These are phyloP conservation scores for Elaphurus davidianus DNA, from an alignment of 2,113 vertebrate genomes.

Conservation along the genomic window DNA sequence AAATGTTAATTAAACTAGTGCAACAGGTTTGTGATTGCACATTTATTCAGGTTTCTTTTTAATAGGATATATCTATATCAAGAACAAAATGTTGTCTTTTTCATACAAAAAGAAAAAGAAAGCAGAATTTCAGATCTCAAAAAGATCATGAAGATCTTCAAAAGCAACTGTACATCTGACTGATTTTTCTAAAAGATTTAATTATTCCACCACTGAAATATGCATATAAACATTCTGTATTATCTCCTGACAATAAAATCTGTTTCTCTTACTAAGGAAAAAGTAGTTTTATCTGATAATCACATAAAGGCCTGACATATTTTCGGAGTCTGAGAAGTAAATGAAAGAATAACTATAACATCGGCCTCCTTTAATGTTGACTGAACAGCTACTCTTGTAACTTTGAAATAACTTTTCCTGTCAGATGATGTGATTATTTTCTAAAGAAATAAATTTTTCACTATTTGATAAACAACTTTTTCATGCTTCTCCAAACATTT, in stretches of 20 bases:
- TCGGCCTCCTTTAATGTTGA: neutral
- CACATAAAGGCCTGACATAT: neutral
- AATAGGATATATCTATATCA: neutral
- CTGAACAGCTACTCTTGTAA: neutral
- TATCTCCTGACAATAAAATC: constrained; percentile 15
- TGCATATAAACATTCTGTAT: neutral
- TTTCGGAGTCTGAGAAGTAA: neutral
- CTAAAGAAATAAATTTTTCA: constrained; percentile 24
- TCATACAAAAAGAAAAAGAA: neutral
- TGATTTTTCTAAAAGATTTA: neutral
- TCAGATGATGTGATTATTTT: neutral
- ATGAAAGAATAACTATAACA: neutral
- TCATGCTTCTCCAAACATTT: neutral
- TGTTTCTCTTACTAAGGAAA: neutral
- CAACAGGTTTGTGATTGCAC: neutral
- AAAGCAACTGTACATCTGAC: neutral
- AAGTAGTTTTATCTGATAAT: neutral
- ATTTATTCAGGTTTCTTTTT: neutral
- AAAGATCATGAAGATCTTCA: neutral
- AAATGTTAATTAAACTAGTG: neutral
- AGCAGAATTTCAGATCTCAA: neutral
- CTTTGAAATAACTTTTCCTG: neutral
- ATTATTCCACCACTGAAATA: neutral
- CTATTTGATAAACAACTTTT: neutral
- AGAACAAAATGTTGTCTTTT: neutral